Base-by-base conservation (phyloP, 2,888 invertebrate genomes). In the Parthenolecanium corni region DNA sequence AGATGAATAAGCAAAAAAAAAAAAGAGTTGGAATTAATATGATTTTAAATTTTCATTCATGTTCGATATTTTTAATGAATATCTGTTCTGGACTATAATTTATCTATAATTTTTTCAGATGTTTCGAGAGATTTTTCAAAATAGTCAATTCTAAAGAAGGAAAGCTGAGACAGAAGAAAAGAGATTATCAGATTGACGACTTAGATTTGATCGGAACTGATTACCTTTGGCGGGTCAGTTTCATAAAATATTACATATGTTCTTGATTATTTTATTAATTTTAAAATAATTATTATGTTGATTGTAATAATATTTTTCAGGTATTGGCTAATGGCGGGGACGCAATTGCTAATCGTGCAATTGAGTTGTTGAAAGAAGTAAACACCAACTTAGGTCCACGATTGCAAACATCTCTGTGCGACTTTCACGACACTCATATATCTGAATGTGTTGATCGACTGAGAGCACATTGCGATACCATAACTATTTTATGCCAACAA, bases 141-240 rank as follows among this genome's bases (percentile, higher is more conserved):
- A 89, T 91, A 65, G 95, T 96, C 21, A 96, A 96, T 77, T 84
- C 86, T 66, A 95, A 94, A 76, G 93, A 93, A 75, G 89, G 89
- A 66, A 95, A 94, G 77, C 76, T 96, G 65, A 86, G 90, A 74
- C 79, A 85, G 66, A 92, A 90, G 73, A 79, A 91, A 71, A 82
- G 91, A 70, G 85, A 86, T 66, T 84, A 86, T 74, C 79, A 89
- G 71, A 86, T 95, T 76, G 92, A 94, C 74, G 92, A 94, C 75
- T 85, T 89, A 69, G 93, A 95, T 78, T 82, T 96, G 71, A 91
- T 94, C 73, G 96, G 96, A 67, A 83, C 91, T 72, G 95, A 96
- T 75, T 96, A 96, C 78, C 79, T 96, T 70, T 96, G 96, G 96
- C 80, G 87, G 74, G 89, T 87, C 70, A 76, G 82, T 76, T 31